Percentiles rank a stretch among this genome's conserved stretches.
phyloP scores from a whole-genome alignment of 2,888 invertebrate genomes.

The Mystacides longicornis region DNA sequence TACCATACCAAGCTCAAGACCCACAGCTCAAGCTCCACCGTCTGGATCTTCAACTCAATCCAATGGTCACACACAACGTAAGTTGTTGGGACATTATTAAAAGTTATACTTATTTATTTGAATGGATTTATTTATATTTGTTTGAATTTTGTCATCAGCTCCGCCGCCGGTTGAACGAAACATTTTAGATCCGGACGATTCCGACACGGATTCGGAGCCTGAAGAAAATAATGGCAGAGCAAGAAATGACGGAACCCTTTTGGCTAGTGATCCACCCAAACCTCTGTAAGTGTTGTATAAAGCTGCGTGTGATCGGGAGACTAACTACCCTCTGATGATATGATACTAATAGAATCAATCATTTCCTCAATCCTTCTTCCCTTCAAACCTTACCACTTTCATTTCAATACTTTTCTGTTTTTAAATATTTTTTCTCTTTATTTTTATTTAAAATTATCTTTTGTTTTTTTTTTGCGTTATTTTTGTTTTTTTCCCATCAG shows the following conservation, averaged over 20 bases:
- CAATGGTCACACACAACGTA: conserved; percentile 19
- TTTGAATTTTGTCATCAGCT: conserved; percentile 5
- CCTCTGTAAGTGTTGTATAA: conserved; percentile 70
- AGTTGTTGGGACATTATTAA: background rate
- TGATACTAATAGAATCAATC: background rate
- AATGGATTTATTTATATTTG: background rate
- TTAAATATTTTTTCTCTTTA: background rate
- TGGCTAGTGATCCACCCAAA: conserved; percentile 94
- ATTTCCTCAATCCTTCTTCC: background rate
- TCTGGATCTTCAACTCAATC: conserved; percentile 6
- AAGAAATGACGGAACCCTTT: conserved; percentile 87
- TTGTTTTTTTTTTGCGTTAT: conserved; percentile 19
- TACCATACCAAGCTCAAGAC: background rate
- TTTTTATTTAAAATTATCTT: background rate
- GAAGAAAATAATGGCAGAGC: conserved; percentile 73
- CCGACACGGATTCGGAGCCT: conserved; percentile 76
- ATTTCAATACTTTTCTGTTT: background rate
- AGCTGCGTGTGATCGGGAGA: background rate
- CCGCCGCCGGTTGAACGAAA: conserved; percentile 47
- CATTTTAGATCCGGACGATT: conserved; percentile 60
- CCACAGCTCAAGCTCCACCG: background rate
- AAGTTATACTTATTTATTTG: background rate
- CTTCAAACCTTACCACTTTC: background rate
- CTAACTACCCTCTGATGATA: background rate
- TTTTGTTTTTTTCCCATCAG: conserved; percentile 45